Conservation (phyloP, 2,888 invertebrate genomes). For the Spodoptera exigua region DNA sequence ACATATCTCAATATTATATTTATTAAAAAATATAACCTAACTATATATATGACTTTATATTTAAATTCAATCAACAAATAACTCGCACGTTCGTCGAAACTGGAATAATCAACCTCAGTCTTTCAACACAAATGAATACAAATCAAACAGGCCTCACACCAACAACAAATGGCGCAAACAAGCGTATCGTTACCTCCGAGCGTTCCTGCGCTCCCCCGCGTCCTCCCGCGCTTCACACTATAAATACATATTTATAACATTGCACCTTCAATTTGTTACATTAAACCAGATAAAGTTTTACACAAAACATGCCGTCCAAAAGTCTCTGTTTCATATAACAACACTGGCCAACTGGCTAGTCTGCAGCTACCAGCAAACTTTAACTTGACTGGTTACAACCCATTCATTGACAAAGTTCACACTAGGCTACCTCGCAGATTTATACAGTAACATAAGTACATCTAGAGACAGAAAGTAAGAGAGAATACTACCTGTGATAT, state of each 20-base stretch:
- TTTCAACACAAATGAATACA: constrained; percentile 86
- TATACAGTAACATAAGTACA: constrained; percentile 71
- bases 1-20: constrained; percentile 90
- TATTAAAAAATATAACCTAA: constrained; percentile 90
- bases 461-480: constrained; percentile 51
- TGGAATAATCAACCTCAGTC: constrained; percentile 89
- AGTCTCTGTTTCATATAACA: constrained; percentile 68
- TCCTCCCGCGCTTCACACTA: constrained; percentile 53
- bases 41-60: constrained; percentile 89
- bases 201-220: constrained; percentile 46
- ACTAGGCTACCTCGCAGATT: constrained; percentile 59
- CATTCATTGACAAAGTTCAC: constrained; percentile 68
- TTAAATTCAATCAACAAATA: constrained; percentile 89
- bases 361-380: constrained; percentile 61
- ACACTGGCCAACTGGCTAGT: constrained; percentile 61
- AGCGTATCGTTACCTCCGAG: constrained; percentile 65
- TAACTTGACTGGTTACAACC: constrained; percentile 66
- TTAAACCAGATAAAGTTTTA: constrained; percentile 78
- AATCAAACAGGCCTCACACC: constrained; percentile 77
- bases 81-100: constrained; percentile 87
- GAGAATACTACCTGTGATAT: constrained; percentile 50
- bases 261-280: constrained; percentile 84
- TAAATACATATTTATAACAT: constrained; percentile 83
- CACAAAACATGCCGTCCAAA: constrained; percentile 79
- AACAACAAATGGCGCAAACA: constrained; percentile 74